Percentiles rank a stretch among this genome's conserved stretches.
Conservation (phyloP, 2,888 invertebrate species). For the Leptinotarsa rubiginosa region DNA sequence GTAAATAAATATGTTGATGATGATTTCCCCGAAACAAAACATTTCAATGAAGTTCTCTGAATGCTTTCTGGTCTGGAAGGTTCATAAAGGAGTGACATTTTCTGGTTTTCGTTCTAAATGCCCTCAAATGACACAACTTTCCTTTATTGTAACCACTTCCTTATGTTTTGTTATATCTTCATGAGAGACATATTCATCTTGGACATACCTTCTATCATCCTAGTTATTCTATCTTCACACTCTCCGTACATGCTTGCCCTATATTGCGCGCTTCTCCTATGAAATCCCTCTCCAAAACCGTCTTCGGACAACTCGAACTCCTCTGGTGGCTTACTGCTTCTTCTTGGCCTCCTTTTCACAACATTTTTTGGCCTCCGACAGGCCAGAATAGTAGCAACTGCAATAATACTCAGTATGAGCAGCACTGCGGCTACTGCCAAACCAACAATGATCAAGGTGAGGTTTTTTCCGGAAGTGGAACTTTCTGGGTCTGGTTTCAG, state of each 20-base stretch:
- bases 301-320: slow-evolving; percentile 64
- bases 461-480: slow-evolving; percentile 45
- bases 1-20: no score
- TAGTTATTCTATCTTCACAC: slow-evolving; percentile 60
- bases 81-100: no score
- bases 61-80: no score
- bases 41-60: no score
- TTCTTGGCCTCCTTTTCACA: slow-evolving; percentile 48
- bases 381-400: slow-evolving; percentile 61
- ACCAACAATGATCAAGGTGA: slow-evolving; percentile 63
- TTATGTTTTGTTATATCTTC: no score
- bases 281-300: slow-evolving; percentile 65
- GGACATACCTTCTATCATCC: slow-evolving; percentile 56
- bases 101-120: no score
- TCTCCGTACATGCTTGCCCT: slow-evolving; percentile 65
- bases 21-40: no score
- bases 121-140: no score
- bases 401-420: slow-evolving; percentile 62
- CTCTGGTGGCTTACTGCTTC: slow-evolving; percentile 60
- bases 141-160: no score
- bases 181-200: no score
- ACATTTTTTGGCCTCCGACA: slow-evolving; percentile 58
- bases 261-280: slow-evolving; percentile 63
- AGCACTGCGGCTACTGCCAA: slow-evolving; percentile 61
- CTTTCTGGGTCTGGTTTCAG: slow-evolving; percentile 46